These are phyloP conservation scores for Xylota segnis DNA, from an alignment of 2,888 invertebrate species.

Conservation along the genomic window DNA sequence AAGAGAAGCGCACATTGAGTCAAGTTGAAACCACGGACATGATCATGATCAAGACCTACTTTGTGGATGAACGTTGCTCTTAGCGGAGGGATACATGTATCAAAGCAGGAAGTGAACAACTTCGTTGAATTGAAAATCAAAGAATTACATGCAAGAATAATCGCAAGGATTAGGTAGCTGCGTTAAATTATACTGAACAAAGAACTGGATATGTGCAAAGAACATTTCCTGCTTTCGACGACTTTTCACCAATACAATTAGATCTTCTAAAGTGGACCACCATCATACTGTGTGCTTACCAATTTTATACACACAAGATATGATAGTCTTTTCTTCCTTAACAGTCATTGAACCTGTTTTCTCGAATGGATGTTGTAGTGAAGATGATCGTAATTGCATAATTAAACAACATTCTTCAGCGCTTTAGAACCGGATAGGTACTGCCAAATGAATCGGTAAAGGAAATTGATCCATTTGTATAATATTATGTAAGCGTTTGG, in stretches of 20 bases:
- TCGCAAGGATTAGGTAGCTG: constrained; percentile 18
- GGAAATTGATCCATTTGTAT: constrained; percentile 8
- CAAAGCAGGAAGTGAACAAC: constrained; percentile 65
- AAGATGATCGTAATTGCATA: constrained; percentile 49
- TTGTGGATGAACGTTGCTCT: constrained; percentile 39
- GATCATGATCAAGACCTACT: constrained; percentile 70
- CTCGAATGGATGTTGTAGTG: constrained; percentile 22
- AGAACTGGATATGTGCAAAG: constrained; percentile 1
- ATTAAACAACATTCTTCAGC: constrained; percentile 18
- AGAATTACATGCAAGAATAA: background rate
- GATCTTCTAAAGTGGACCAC: constrained; percentile 21
- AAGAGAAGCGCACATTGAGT: constrained; percentile 6
- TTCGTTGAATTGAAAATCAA: constrained; percentile 5
- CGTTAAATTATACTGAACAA: background rate
- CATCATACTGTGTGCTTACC: constrained; percentile 12
- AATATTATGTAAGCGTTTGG: constrained; percentile 14
- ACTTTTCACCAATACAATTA: constrained; percentile 26
- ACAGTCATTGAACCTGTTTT: constrained; percentile 61
- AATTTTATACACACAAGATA: constrained; percentile 7
- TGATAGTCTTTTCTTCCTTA: background rate
- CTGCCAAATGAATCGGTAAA: constrained; percentile 2
- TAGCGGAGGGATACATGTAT: constrained; percentile 25
- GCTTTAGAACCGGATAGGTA: constrained; percentile 17
- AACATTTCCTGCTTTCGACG: constrained; percentile 54
- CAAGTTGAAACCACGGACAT: constrained; percentile 17